These are phyloP conservation scores for Crotalus helleri DNA, from an alignment of 2,113 vertebrate genomes.

Conservation along the genomic window DNA sequence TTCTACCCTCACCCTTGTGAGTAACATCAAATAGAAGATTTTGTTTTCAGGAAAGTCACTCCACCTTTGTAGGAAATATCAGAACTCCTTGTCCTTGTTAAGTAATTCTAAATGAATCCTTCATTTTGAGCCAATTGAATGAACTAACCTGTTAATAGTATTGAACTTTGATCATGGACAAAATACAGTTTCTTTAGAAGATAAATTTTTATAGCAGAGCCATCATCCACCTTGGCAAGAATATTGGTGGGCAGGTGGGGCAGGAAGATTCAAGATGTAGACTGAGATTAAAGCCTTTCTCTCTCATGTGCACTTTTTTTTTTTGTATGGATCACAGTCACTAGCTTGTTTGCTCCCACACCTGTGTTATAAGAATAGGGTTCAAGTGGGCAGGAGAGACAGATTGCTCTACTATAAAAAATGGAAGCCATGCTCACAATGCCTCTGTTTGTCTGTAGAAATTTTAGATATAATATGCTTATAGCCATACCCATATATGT, in stretches of 20 bases:
- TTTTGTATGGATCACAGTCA: neutral
- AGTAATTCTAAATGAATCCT: slow-evolving; percentile 26
- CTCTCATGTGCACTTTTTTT: neutral
- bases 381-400: neutral
- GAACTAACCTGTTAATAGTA: slow-evolving; percentile 54
- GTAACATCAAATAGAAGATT: neutral
- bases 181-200: slow-evolving; percentile 31
- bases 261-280: neutral
- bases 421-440: neutral
- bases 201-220: slow-evolving; percentile 55
- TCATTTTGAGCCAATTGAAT: slow-evolving; percentile 40
- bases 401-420: neutral
- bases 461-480: neutral
- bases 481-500: neutral
- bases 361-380: neutral
- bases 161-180: slow-evolving; percentile 36
- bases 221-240: slow-evolving; percentile 47
- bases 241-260: slow-evolving; percentile 17
- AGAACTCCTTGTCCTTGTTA: slow-evolving; percentile 3
- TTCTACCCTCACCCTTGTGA: neutral
- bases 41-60: neutral
- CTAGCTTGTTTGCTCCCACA: neutral
- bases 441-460: neutral
- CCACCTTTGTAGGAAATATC: neutral
- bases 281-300: neutral